These are phyloP conservation scores for Eumacrocentrus americanus DNA, from an alignment of 2,888 invertebrate genomes.

Conservation along the genomic window DNA sequence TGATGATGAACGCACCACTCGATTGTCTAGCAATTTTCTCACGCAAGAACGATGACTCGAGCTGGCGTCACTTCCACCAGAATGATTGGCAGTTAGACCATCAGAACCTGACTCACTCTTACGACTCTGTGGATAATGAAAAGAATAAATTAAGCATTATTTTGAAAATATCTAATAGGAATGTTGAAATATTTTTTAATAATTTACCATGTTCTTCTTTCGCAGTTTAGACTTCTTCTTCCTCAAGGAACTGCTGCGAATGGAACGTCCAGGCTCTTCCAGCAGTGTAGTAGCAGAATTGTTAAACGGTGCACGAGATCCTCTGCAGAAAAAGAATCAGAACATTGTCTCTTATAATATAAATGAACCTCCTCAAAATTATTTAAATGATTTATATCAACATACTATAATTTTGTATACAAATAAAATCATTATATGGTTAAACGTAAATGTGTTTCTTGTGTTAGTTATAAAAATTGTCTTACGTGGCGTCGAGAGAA, in stretches of 20 bases:
- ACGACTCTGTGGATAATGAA: conserved; percentile 54
- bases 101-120: conserved; percentile 69
- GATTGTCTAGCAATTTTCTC: conserved; percentile 35
- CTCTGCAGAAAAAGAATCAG: conserved; percentile 41
- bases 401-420: too few species aligned
- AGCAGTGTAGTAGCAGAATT: conserved; percentile 66
- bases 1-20: conserved; percentile 40
- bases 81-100: conserved; percentile 54
- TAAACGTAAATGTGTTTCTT: too few species aligned
- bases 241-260: conserved; percentile 60
- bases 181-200: not conserved
- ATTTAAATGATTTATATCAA: too few species aligned
- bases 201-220: conserved; percentile 60
- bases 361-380: too few species aligned
- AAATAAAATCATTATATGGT: too few species aligned
- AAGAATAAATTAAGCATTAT: not conserved
- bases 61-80: conserved; percentile 56
- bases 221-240: conserved; percentile 61
- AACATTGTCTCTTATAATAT: conserved; percentile 12
- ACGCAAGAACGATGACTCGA: conserved; percentile 48
- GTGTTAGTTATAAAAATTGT: too few species aligned
- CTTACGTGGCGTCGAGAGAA: conserved; percentile 57
- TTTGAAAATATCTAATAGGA: not conserved
- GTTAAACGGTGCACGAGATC: conserved; percentile 53
- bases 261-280: conserved; percentile 59